phyloP scores from a whole-genome alignment of 2,113 vertebrate genomes.

The Cebus imitator region DNA sequence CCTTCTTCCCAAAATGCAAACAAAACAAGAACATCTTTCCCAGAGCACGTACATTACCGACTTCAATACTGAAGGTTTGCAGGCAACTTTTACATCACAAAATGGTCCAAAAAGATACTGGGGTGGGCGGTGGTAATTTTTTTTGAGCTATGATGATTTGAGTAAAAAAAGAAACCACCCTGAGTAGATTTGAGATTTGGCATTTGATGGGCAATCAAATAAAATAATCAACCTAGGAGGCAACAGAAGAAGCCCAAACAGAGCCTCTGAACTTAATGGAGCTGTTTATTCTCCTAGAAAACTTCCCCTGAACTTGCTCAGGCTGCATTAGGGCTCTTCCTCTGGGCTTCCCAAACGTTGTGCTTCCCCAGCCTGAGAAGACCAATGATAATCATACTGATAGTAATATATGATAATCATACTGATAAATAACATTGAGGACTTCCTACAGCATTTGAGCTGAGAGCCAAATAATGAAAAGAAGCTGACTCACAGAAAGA shows the following conservation, averaged over 20 bases:
- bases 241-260: background rate
- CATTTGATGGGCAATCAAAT: background rate
- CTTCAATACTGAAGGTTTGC: background rate
- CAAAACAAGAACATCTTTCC: background rate
- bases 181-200: background rate
- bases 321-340: rapidly evolving
- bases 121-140: background rate
- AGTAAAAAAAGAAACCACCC: background rate
- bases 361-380: rapidly evolving
- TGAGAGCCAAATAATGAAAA: background rate
- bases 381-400: rapidly evolving
- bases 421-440: rapidly evolving
- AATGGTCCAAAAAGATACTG: background rate
- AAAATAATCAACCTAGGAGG: background rate
- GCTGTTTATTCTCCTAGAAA: background rate
- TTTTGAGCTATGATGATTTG: background rate
- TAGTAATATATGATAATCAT: rapidly evolving
- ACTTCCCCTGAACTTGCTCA: rapidly evolving
- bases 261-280: rapidly evolving
- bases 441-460: background rate
- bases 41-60: background rate
- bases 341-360: background rate
- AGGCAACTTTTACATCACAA: background rate
- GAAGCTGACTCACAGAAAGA: background rate
- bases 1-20: background rate